A percentile compares a stretch with the other conserved stretches of the same genome.
These are phyloP conservation scores for Microctonus brassicae DNA, from an alignment of 2,888 invertebrate genomes.

Conservation along the genomic window DNA sequence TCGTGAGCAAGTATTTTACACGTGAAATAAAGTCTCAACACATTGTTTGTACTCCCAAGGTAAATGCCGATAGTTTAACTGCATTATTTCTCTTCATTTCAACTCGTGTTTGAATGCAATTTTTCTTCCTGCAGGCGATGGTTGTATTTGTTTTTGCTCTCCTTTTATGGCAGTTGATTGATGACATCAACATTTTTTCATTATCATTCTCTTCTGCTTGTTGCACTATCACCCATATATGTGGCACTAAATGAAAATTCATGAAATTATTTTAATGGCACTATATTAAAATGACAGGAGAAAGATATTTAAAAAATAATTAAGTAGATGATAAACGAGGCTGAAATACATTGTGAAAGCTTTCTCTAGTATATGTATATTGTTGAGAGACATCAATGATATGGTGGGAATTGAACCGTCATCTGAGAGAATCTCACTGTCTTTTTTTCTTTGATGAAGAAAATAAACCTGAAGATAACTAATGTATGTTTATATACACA, in stretches of 20 bases:
- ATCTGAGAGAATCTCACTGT: background rate
- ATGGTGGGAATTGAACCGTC: slow-evolving; percentile 24
- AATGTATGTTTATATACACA: background rate
- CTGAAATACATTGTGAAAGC: background rate
- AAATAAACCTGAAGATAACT: background rate
- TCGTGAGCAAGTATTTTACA: background rate
- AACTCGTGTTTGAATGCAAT: background rate
- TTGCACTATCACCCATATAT: no score
- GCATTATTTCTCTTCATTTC: background rate
- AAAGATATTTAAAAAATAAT: background rate
- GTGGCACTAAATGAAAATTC: background rate
- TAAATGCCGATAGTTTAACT: background rate
- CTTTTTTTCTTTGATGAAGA: slow-evolving; percentile 1
- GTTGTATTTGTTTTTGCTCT: background rate
- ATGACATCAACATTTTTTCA: background rate
- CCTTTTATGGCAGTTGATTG: background rate
- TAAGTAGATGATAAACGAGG: background rate
- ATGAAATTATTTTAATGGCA: background rate
- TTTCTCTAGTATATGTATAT: slow-evolving; percentile 9
- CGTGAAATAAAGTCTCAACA: background rate
- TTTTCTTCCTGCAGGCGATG: no score
- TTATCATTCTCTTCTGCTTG: background rate
- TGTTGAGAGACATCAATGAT: slow-evolving; percentile 14
- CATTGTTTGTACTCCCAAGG: background rate
- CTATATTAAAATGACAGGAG: background rate